Percentiles rank a stretch among this genome's conserved stretches.
Conservation (phyloP, 2,888 invertebrate genomes). For the Brachyptera risi region DNA sequence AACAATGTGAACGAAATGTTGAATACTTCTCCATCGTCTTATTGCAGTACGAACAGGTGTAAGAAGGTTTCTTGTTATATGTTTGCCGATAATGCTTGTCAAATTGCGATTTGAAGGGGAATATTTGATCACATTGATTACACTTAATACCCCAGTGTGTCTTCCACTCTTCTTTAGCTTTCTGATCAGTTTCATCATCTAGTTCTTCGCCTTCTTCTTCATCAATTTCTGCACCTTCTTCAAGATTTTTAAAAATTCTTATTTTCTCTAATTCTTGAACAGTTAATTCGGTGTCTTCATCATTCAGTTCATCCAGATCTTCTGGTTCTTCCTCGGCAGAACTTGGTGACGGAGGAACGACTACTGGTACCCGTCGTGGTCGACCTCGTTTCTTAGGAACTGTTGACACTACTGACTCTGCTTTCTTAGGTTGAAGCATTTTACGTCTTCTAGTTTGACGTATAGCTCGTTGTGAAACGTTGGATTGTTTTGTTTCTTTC, state of each 20-base stretch:
- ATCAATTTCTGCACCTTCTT: slow-evolving; percentile 13
- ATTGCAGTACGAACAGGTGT: slow-evolving; percentile 55
- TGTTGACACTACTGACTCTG: background rate
- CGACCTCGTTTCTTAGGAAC: slow-evolving; percentile 3
- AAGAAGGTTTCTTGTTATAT: slow-evolving; percentile 48
- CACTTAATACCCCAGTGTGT: slow-evolving; percentile 54
- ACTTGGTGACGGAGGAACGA: slow-evolving; percentile 9
- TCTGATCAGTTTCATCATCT: slow-evolving; percentile 44
- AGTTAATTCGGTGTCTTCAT: slow-evolving; percentile 9
- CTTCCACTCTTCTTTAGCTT: slow-evolving; percentile 47
- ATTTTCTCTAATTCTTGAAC: slow-evolving; percentile 20
- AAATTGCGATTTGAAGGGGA: slow-evolving; percentile 50
- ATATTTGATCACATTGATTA: slow-evolving; percentile 50
- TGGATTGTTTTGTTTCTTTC: slow-evolving; percentile 1
- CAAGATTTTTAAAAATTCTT: slow-evolving; percentile 18
- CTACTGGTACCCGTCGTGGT: background rate
- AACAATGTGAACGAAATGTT: slow-evolving; percentile 53
- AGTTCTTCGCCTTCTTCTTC: slow-evolving; percentile 37
- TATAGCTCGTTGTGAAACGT: slow-evolving; percentile 1
- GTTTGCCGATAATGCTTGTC: slow-evolving; percentile 49
- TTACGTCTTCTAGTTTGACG: slow-evolving; percentile 24
- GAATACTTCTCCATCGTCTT: slow-evolving; percentile 53
- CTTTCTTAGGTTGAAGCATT: slow-evolving; percentile 28
- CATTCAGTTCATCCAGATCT: background rate
- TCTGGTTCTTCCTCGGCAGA: slow-evolving; percentile 12